Percentiles rank a stretch among this genome's conserved stretches.
phyloP scores from a whole-genome alignment of 2,888 invertebrate species.

The Chaetoderma sp. region DNA sequence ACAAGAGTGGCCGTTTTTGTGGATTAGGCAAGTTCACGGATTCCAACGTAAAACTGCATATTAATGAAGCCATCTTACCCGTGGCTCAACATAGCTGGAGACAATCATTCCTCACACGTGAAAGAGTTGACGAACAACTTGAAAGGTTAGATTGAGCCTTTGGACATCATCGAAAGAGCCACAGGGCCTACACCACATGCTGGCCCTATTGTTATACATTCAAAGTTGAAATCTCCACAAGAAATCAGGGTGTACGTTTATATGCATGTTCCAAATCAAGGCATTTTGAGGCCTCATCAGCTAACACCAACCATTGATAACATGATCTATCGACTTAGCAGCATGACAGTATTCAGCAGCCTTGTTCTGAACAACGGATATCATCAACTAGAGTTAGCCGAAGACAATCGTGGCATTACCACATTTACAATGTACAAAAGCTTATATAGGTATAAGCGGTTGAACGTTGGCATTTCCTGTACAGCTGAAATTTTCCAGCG shows the following conservation, averaged over 20 bases:
- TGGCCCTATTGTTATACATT: slow-evolving; percentile 1
- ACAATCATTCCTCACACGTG: slow-evolving; percentile 8
- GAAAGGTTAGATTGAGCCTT: background rate
- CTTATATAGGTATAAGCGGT: slow-evolving; percentile 12
- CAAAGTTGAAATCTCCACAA: slow-evolving; percentile 2
- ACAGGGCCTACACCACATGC: slow-evolving; percentile 4
- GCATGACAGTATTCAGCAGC: background rate
- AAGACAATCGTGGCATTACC: slow-evolving; percentile 26
- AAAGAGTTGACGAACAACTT: slow-evolving; percentile 8
- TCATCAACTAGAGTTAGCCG: slow-evolving; percentile 22
- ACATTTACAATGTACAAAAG: slow-evolving; percentile 23
- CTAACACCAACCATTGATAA: no score
- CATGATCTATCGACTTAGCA: no score
- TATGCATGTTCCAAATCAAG: no score
- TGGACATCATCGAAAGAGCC: slow-evolving; percentile 17
- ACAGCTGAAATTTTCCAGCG: slow-evolving; percentile 29
- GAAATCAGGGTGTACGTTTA: background rate
- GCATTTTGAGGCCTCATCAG: no score
- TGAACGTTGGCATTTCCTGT: slow-evolving; percentile 6
- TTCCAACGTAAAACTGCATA: no score
- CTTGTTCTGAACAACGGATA: slow-evolving; percentile 20
- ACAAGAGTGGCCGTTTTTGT: no score
- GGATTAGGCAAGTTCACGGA: no score
- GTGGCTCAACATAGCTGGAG: no score
- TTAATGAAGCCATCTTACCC: no score